Percentiles rank a stretch among this genome's conserved stretches.
phyloP scores from a whole-genome alignment of 2,113 vertebrate species.

The Andinoacara biseriatus region DNA sequence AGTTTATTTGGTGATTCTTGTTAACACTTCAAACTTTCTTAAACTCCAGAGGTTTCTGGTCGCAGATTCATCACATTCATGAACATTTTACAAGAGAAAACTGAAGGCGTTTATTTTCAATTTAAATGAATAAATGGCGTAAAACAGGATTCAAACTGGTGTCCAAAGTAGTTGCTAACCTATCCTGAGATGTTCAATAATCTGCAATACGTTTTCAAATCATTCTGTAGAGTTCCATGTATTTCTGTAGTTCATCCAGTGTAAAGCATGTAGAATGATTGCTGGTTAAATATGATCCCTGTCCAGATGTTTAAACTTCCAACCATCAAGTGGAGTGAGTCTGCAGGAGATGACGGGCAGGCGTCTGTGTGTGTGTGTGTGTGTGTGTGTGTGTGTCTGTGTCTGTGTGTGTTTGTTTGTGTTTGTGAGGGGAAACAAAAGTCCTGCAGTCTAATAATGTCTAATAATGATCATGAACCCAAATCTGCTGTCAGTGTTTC shows the following conservation, averaged over 20 bases:
- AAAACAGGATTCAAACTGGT: not conserved
- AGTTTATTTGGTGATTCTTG: too few species aligned
- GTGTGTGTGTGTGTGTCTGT: too few species aligned
- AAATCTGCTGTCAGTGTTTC: not conserved
- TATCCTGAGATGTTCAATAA: too few species aligned
- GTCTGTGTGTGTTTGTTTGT: too few species aligned
- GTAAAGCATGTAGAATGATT: not conserved
- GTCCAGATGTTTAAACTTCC: rapidly evolving
- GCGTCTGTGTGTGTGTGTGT: not conserved
- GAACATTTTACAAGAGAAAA: not conserved
- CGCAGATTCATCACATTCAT: not conserved
- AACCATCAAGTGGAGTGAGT: not conserved
- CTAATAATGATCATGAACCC: too few species aligned
- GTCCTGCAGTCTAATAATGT: not conserved
- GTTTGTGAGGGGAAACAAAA: not conserved
- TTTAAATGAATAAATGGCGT: not conserved
- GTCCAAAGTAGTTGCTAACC: too few species aligned
- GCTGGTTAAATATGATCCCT: not conserved
- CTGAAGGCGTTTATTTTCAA: too few species aligned
- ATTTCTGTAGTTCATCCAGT: not conserved
- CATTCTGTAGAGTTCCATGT: not conserved
- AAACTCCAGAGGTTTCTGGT: not conserved
- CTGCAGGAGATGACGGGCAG: not conserved
- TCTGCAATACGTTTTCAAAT: too few species aligned
- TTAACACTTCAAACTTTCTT: not conserved